A percentile compares a stretch with the other conserved stretches of the same genome.
These are phyloP conservation scores for Cyprinodon variegatus DNA, from an alignment of 2,113 vertebrate genomes.

Conservation along the genomic window DNA sequence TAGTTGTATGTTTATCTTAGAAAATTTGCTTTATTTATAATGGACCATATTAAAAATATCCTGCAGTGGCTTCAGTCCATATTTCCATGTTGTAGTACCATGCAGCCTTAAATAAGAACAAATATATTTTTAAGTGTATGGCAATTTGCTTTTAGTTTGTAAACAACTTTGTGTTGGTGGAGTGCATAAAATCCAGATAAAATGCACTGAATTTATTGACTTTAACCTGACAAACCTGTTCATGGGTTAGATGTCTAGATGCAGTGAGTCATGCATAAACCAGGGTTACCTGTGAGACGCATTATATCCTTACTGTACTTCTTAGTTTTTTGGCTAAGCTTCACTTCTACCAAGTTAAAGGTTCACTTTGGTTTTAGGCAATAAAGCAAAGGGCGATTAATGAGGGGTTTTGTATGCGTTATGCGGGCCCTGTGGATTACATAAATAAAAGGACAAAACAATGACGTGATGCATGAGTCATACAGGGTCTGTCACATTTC, in stretches of 20 bases:
- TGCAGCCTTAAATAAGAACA: neutral
- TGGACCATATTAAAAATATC: neutral
- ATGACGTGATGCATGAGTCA: constrained; percentile 54
- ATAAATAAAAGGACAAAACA: constrained; percentile 38
- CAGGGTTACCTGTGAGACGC: neutral
- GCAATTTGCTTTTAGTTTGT: too few relatives aligned
- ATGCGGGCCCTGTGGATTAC: constrained; percentile 45
- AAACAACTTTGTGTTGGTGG: too few relatives aligned
- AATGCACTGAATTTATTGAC: too few relatives aligned
- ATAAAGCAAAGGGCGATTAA: neutral
- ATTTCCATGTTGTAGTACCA: neutral
- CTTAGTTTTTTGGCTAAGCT: neutral
- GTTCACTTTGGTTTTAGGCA: neutral
- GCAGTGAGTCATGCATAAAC: neutral
- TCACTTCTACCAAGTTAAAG: neutral
- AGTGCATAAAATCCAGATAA: neutral
- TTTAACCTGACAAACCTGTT: neutral
- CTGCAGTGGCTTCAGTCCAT: neutral
- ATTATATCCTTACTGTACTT: neutral
- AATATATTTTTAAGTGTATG: too few relatives aligned
- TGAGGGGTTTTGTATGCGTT: neutral
- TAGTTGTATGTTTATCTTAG: too few relatives aligned
- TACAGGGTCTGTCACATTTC: constrained; percentile 4
- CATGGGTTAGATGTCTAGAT: neutral
- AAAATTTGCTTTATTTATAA: neutral